Percentiles rank a stretch among this genome's conserved stretches.
Conservation (phyloP, 2,888 invertebrate species). For the Tipula confusa region DNA sequence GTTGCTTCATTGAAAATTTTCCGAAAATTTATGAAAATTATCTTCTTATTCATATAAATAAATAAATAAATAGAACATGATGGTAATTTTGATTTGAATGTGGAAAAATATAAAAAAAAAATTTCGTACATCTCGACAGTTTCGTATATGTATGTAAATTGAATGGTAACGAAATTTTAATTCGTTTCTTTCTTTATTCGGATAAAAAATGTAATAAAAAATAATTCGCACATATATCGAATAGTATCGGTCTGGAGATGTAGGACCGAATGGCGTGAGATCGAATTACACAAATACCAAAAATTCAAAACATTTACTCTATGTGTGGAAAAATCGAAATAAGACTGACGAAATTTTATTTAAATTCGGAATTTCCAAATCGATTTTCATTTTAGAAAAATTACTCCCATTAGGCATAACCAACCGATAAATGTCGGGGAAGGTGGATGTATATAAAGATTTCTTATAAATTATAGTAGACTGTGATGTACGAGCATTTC, state of each 20-base stretch:
- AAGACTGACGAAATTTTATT: not conserved
- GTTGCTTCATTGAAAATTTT: not conserved
- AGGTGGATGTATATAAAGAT: no score
- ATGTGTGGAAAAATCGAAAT: no score
- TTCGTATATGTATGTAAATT: conserved; percentile 4
- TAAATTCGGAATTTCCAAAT: not conserved
- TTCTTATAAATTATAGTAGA: no score
- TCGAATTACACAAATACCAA: not conserved
- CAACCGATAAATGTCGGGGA: no score
- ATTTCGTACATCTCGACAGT: not conserved
- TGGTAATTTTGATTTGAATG: not conserved
- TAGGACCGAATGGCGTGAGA: not conserved
- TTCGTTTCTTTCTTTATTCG: not conserved
- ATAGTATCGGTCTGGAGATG: not conserved
- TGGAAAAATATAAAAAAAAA: not conserved
- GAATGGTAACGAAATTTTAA: not conserved
- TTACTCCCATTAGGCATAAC: no score
- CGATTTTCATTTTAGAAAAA: no score
- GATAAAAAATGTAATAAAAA: no score
- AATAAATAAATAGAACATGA: not conserved
- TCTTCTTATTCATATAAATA: not conserved
- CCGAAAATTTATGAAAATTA: not conserved
- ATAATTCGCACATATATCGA: not conserved
- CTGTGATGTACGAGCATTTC: no score
- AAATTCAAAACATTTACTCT: not conserved